Evolutionary conservation across 2,113 vertebrate genomes (phyloP).

Genomic region (Sebastes schlegelii): DNA sequence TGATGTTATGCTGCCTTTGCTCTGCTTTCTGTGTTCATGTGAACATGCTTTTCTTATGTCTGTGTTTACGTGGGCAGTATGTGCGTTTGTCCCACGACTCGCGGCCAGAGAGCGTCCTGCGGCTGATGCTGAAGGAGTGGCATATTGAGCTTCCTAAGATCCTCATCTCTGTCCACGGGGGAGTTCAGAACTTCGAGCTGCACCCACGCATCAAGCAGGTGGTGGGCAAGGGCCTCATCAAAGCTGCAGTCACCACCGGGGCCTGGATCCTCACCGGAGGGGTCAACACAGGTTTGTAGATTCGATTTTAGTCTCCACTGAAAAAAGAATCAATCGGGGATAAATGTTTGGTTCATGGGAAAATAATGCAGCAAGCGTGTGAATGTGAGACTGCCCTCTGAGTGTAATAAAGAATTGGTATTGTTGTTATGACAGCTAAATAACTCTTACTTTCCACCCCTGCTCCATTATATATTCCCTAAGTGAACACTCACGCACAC

Average conservation of each 20-base stretch:
- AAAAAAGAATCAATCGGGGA: not conserved
- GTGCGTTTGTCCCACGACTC: conserved; percentile 94
- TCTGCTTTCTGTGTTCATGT: not conserved
- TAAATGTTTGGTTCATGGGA: not conserved
- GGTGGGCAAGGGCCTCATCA: conserved; percentile 98
- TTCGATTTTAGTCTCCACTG: not conserved
- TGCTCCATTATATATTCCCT: not conserved
- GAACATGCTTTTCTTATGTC: not conserved
- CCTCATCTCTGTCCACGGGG: conserved; percentile 97
- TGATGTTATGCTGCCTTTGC: not conserved
- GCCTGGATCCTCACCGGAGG: conserved; percentile 99
- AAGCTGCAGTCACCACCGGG: conserved; percentile 98
- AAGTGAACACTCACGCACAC: not conserved
- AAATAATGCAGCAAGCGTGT: not conserved
- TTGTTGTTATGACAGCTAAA: conserved; percentile 1
- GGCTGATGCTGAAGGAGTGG: conserved; percentile 98
- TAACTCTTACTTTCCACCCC: not conserved
- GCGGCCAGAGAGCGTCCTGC: conserved; percentile 93
- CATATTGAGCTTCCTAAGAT: conserved; percentile 99
- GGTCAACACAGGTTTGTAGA: conserved; percentile 92
- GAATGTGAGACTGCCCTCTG: not conserved
- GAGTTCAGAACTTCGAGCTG: conserved; percentile 98
- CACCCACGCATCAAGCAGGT: conserved; percentile 98
- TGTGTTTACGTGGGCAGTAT: conserved; percentile 84
- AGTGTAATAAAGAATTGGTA: not conserved